Evolutionary conservation across 2,113 vertebrate species (phyloP), one percentile per base, ranked within the genome.

Genomic region (Solea senegalensis): DNA sequence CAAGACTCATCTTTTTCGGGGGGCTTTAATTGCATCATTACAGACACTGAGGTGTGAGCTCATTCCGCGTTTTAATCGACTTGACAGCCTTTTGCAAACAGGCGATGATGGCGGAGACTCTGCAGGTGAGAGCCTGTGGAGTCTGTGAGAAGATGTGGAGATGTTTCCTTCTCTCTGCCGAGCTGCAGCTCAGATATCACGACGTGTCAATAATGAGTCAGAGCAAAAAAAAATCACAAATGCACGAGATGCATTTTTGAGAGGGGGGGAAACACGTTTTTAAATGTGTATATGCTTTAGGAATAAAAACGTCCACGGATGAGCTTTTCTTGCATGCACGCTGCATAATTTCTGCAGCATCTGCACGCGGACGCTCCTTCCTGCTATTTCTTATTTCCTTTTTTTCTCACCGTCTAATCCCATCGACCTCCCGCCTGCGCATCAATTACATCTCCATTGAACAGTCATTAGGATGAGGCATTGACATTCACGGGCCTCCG

Each of bases 361-460:
- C 41, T 53, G 69, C 28, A 5, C 45, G n/a, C 73, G 16, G 43
- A 59, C 14, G 2, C 15, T 12, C 65, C 66, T 79, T 82, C 79
- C 69, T 79, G 69, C 71, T 65, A 52, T 74, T 74, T 49, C 55
- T 63, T 59, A 40, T 82, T 80, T 81, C 65, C 68, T 16, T 43
- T 34, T 12, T 86, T 82, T 79, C 80, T 77, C 81, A 71, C 70
- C 44, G 34, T 78, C 56, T 91, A 92, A 92, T 92, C 92, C 88
- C 76, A 83, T 80, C 65, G 91, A 86, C 91, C 92, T 87, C 92
- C 92, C 74, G 88, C 86, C 55, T 89, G 89, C 86, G 86, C 89
- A 90, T 92, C 94, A 88, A 90, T 93, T 92, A 92, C 92, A 88
- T 83, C 62, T 68, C 82, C 88, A 91, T 91, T 93, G 89, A 92